Base-by-base conservation (phyloP, 1,140 invertebrate species). In the Macrosteles quadrilineatus region DNA sequence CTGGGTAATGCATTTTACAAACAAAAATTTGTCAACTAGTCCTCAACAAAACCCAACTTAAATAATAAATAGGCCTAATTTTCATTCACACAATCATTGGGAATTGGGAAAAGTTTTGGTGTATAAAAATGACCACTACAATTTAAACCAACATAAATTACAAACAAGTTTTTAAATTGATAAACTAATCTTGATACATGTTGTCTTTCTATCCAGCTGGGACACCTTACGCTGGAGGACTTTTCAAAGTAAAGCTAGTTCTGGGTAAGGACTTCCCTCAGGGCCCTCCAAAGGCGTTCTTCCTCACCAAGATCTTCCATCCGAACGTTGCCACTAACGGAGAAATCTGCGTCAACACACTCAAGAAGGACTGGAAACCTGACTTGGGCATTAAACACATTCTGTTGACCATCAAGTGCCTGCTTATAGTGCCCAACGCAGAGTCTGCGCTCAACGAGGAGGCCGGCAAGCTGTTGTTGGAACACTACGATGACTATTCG, bases 321-420 rank as follows among this genome's bases (percentile, higher is more conserved):
- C 96, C 96, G 31, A 98, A 98, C 86, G 96, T 98, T 75, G 91
- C 96, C 12, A 87, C 87, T 75, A 94, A 92, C 84, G 96, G 96
- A 43, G 96, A 98, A 83, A 98, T 98, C 79, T 98, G 96, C 84
- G 97, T 98, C 0, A 97, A 98, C 83, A 98, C 96, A 66, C 84
- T 98, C 65, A 97, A 97, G 82, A 97, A 94, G 83, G 94, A 98
- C 84, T 98, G 96, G 96, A 96, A 96, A 80, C 88, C 95, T 71
- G 94, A 97, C 85, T 87, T 97, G 76, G 96, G 96, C 80, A 93
- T 98, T 68, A 95, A 95, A 87, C 96, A 98, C 82, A 94, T 98
- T 82, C 85, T 98, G 79, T 81, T 97, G 87, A 95, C 94, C 53
- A 88, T 96, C 59, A 96, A 96, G 84, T 96, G 94, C 85, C 85